Evolutionary conservation across 2,888 invertebrate genomes (phyloP).

Genomic region (Allolobophora icterica): DNA sequence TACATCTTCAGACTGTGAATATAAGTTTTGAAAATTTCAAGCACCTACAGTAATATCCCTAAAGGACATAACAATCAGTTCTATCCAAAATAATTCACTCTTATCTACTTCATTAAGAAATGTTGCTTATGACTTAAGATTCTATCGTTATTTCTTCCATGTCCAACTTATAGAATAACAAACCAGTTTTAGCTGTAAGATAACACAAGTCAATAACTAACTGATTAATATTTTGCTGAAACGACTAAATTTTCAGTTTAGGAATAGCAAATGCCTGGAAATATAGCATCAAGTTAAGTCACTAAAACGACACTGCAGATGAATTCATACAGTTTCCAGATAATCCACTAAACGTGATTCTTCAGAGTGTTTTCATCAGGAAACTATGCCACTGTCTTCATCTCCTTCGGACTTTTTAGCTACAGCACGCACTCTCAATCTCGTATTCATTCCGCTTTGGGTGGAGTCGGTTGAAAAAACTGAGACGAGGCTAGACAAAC

Average conservation of each 20-base stretch:
- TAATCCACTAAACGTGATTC: not conserved
- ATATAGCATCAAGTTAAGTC: not conserved
- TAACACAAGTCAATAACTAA: too few species aligned
- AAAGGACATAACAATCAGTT: not conserved
- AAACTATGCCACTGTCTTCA: slow-evolving; percentile 8
- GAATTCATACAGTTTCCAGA: not conserved
- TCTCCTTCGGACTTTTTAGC: not conserved
- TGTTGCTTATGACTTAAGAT: not conserved
- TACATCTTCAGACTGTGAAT: not conserved
- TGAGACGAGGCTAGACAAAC: not conserved
- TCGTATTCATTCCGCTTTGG: slow-evolving; percentile 14
- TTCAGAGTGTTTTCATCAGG: not conserved
- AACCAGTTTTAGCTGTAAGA: not conserved
- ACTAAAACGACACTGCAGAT: not conserved
- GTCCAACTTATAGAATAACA: not conserved
- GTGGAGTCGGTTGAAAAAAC: not conserved
- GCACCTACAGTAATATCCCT: not conserved
- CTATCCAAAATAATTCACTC: not conserved
- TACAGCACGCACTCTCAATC: not conserved
- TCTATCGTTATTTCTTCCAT: not conserved
- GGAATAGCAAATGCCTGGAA: too few species aligned
- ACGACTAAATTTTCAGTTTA: too few species aligned
- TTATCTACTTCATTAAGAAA: not conserved
- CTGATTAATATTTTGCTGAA: too few species aligned
- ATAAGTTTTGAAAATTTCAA: not conserved